These are phyloP conservation scores for Macaca fascicularis DNA, from an alignment of 2,113 vertebrate genomes.

Conservation along the genomic window DNA sequence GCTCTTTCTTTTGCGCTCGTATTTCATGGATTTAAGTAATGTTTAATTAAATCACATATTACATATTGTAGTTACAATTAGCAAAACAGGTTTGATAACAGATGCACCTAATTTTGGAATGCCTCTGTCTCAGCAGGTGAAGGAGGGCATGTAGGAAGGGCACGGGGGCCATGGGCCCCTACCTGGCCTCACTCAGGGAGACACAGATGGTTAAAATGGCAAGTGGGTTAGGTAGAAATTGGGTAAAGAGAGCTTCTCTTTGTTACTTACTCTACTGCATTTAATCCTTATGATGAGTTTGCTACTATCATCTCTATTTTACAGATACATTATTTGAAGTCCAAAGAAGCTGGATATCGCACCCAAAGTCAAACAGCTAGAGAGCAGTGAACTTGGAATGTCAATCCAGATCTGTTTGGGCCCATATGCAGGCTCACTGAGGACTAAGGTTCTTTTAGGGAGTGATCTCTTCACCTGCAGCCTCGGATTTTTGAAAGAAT, in stretches of 20 bases:
- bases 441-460: background rate
- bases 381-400: background rate
- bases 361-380: background rate
- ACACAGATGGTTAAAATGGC: background rate
- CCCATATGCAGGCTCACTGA: background rate
- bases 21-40: background rate
- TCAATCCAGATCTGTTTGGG: background rate
- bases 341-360: background rate
- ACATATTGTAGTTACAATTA: background rate
- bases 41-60: background rate
- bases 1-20: background rate
- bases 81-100: background rate
- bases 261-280: background rate
- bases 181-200: background rate
- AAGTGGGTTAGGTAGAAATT: background rate
- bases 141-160: background rate
- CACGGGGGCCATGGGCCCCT: rapidly evolving
- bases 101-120: background rate
- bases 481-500: background rate
- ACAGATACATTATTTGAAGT: background rate
- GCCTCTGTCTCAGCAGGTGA: background rate
- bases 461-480: background rate
- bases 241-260: background rate
- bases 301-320: background rate
- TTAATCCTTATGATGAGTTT: background rate